Evolutionary conservation across 2,888 invertebrate genomes (phyloP), one percentile per base, ranked within the genome.

Genomic region (Leptopilina myrica): DNA sequence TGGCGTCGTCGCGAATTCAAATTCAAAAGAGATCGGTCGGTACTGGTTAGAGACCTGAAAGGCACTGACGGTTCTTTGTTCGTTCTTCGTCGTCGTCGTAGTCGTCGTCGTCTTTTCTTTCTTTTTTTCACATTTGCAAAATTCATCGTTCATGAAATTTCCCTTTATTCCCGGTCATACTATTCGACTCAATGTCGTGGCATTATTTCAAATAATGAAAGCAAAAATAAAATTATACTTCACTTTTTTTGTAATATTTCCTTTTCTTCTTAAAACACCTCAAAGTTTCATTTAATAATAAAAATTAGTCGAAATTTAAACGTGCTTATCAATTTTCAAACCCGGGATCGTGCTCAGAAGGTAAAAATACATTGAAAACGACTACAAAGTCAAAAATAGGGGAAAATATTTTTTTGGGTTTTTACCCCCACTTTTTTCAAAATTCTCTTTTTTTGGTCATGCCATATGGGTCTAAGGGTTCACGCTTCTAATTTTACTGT

Each of bases 11-110:
- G 65, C 66, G 75, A 76, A 56, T 76, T 65, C 75, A 81, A 82
- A 84, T 82, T 87, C 84, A 85, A 86, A 87, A 84, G 85, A 85
- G 85, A 84, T 78, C 83, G 64, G 64, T 65, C 66, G 66, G 65
- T 77, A 76, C 69, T 14, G 20, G 33, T 33, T 33, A 59, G 59
- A 56, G 46, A 69, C 49, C 78, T 80, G 79, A 82, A 79, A 80
- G 82, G 79, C 80, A 78, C 62, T 80, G 81, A 76, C 65, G 53
- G 73, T 65, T 64, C 80, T 81, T 79, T 83, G 81, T 81, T 82
- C 75, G 62, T 43, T 43, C 43, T 8, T 76, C 53, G 49, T 64
- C 49, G 77, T 62, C 56, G 62, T 76, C 53, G 59, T 64, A 6
- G 77, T 62, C 56, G 62, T 76, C 53, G 59, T 64, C 46, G 77